phyloP scores from a whole-genome alignment of 2,113 vertebrate genomes.

The Montifringilla adamsi region DNA sequence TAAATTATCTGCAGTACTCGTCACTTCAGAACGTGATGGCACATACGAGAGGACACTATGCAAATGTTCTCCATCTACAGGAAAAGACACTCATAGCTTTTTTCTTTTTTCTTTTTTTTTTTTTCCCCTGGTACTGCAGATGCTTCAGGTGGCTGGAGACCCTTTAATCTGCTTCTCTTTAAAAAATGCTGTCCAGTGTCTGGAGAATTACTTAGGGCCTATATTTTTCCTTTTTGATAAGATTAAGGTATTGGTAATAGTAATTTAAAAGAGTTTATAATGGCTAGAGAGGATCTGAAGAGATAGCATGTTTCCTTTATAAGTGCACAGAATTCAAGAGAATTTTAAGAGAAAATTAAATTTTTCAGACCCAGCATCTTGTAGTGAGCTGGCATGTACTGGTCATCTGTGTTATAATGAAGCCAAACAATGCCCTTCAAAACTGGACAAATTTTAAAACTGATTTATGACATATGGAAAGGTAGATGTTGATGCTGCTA shows the following conservation, averaged over 20 bases:
- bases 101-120: neutral
- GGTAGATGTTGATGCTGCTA: neutral
- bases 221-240: neutral
- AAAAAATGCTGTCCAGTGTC: neutral
- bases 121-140: accelerated
- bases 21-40: neutral
- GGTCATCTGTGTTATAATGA: neutral
- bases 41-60: neutral
- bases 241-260: neutral
- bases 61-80: neutral
- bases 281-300: neutral
- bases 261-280: neutral
- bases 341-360: neutral
- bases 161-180: neutral
- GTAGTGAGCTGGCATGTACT: neutral
- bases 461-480: neutral
- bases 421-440: neutral
- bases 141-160: neutral
- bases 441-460: neutral
- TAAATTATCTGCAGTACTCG: neutral
- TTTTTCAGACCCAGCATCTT: neutral
- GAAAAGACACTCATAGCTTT: neutral
- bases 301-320: neutral
- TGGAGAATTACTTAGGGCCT: neutral
- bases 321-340: neutral